phyloP scores from a whole-genome alignment of 2,113 vertebrate species.

The Zosterops hypoxanthus region DNA sequence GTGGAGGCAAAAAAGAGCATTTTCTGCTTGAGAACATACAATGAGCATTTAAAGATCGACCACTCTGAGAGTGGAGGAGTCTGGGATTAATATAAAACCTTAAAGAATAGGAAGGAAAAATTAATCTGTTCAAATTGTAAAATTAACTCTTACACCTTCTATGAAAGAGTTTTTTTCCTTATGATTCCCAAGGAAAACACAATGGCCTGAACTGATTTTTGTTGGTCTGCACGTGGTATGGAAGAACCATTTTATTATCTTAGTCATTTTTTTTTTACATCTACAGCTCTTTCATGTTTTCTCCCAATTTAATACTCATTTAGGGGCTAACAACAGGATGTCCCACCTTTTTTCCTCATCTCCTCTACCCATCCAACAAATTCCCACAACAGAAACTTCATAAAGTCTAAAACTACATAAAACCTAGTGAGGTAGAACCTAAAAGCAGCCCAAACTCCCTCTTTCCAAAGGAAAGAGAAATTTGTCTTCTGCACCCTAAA shows the following conservation, averaged over 20 bases:
- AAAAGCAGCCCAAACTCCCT: not conserved
- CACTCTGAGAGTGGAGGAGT: not conserved
- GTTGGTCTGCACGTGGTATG: not conserved
- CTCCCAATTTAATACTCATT: not conserved
- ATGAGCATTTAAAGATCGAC: not conserved
- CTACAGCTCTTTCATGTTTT: not conserved
- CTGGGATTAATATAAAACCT: not conserved
- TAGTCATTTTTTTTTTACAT: not conserved
- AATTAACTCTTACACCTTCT: not conserved
- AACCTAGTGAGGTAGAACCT: rapidly evolving
- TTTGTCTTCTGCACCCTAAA: not conserved
- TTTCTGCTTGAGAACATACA: not conserved
- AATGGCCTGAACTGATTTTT: not conserved
- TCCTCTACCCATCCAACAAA: not conserved
- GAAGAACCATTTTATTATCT: not conserved
- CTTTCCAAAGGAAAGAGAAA: not conserved
- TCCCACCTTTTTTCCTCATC: not conserved
- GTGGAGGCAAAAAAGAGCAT: not conserved
- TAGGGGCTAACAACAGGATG: rapidly evolving
- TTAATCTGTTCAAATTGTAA: not conserved
- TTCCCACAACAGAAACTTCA: not conserved
- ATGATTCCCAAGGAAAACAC: not conserved
- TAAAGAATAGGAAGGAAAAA: not conserved
- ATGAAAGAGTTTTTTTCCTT: not conserved
- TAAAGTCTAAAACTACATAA: not conserved